Base-by-base conservation (phyloP, 2,797 vertebrate species). In the Phoxinus dragarum region DNA sequence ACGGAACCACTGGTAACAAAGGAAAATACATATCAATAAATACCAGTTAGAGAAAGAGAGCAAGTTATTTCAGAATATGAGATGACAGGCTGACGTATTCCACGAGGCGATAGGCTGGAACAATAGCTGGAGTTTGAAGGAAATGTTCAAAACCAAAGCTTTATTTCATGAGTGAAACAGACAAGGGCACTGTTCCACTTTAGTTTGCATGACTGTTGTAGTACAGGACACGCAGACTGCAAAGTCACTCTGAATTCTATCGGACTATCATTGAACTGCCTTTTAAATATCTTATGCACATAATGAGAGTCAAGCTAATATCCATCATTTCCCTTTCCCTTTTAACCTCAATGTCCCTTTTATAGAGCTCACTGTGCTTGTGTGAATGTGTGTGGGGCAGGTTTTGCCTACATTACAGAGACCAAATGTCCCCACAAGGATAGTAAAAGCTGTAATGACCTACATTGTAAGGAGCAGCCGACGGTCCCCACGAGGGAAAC, bases 11-110 rank as follows among this genome's bases (percentile, higher is more conserved):
- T 82, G 75, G 67, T 80, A 81, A 88, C 83, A 82, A 84, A 88
- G 31, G 54, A 78, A 74, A 54, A 78, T 23, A 73, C 79, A 73
- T 76, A 82, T 88, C 80, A 85, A 79, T 85, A 74, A 82, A 81
- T 64, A 82, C 66, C 83, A 88, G 84, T 54, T 81, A 67, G 66
- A 54, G 67, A 69, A 84, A 40, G 49, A 87, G 73, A 54, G 21
- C 44, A 72, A 81, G 73, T 71, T 67, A 82, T 78, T 82, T 74
- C 61, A 82, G 74, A 88, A 79, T 79, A 74, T 66, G 54, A 82
- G 52, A 79, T 81, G 74, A 81, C 74, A 80, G 47, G 21, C n/a
- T 49, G 67, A 47, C 17, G 19, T 73, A 49, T 85, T 85, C 68
- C 67, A 72, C 76, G 47, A n/a, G 19, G 47, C 19, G 5, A 66